phyloP scores from a whole-genome alignment of 2,888 invertebrate species.

The Pseudoips prasinana region DNA sequence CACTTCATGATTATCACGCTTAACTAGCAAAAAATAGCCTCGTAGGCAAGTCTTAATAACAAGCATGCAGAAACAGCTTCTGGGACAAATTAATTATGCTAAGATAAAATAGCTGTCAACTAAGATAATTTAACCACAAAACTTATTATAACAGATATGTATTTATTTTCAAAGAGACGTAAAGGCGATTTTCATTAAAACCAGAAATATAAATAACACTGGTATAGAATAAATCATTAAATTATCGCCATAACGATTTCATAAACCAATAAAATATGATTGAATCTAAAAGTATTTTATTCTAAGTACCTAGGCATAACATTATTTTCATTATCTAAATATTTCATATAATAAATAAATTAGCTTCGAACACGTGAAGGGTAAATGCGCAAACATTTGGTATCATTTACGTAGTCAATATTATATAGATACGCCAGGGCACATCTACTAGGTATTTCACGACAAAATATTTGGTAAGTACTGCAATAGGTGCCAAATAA shows the following conservation, averaged over 20 bases:
- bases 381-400: conserved; percentile 64
- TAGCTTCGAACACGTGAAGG: conserved; percentile 23
- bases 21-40: too few species aligned
- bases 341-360: conserved; percentile 33
- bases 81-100: conserved; percentile 21
- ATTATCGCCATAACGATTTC: conserved; percentile 23
- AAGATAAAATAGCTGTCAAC: conserved; percentile 32
- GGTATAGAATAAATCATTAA: conserved; percentile 2
- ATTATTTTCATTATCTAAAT: conserved; percentile 28
- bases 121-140: conserved; percentile 51
- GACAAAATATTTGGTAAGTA: too few species aligned
- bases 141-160: conserved; percentile 77
- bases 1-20: too few species aligned
- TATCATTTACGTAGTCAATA: conserved; percentile 32
- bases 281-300: conserved; percentile 33
- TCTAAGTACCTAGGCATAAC: conserved; percentile 14
- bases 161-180: conserved; percentile 41
- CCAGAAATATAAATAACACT: too few species aligned
- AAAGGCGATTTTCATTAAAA: conserved; percentile 27
- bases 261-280: conserved; percentile 23
- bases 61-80: too few species aligned
- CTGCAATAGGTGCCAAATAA: too few species aligned
- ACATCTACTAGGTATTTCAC: too few species aligned
- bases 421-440: conserved; percentile 6
- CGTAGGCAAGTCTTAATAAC: too few species aligned